A percentile compares a stretch with the other conserved stretches of the same genome.
Evolutionary conservation across 2,113 vertebrate genomes (phyloP).

Genomic region (Gadus chalcogrammus): DNA sequence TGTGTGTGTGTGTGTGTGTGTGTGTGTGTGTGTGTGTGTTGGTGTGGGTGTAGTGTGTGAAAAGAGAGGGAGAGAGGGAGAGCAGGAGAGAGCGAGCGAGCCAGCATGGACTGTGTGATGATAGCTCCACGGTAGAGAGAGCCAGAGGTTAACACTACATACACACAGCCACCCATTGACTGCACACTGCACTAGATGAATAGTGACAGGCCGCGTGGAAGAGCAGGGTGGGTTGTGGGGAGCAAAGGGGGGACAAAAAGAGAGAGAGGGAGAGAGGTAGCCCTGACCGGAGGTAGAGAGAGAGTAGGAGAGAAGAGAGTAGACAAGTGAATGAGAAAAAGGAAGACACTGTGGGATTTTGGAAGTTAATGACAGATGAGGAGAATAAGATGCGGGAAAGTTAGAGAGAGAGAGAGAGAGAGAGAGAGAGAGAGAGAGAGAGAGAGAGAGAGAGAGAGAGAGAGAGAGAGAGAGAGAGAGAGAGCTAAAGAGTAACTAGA

Average conservation of each 20-base stretch:
- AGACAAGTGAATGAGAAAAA: not conserved
- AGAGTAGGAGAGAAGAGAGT: slow-evolving; percentile 7
- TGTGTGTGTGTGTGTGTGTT: not conserved
- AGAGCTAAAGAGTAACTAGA: too few species aligned
- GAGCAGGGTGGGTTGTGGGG: slow-evolving; percentile 14
- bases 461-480: too few species aligned
- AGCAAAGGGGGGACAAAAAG: not conserved
- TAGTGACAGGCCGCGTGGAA: slow-evolving; percentile 51
- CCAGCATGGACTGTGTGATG: too few species aligned
- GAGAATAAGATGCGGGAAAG: slow-evolving; percentile 8
- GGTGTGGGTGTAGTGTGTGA: not conserved
- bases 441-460: too few species aligned
- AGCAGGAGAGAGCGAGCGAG: not conserved
- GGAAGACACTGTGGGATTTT: not conserved
- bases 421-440: too few species aligned
- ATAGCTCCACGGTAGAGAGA: slow-evolving; percentile 9
- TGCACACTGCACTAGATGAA: slow-evolving; percentile 57
- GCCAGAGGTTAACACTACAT: slow-evolving; percentile 54
- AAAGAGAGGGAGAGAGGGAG: not conserved
- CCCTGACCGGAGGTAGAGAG: slow-evolving; percentile 1
- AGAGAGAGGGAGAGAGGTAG: slow-evolving; percentile 4
- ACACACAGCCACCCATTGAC: slow-evolving; percentile 63
- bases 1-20: slow-evolving; percentile 10
- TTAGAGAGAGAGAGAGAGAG: too few species aligned
- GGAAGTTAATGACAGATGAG: not conserved